Conservation (phyloP, 1,140 invertebrate species). For the Microvelia longipes region DNA sequence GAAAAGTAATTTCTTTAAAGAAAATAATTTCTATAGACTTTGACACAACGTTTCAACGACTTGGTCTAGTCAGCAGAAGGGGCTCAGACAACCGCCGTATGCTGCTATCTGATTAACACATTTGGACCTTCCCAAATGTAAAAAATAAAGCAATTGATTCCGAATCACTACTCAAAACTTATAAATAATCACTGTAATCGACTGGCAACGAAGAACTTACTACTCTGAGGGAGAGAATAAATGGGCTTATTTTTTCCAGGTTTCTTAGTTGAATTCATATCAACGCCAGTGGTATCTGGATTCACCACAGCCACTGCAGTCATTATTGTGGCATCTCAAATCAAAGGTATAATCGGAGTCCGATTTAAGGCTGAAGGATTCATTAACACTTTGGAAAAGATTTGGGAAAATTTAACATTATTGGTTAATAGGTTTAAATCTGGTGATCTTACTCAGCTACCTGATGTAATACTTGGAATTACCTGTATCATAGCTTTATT, state of each 20-base stretch:
- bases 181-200: no score
- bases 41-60: no score
- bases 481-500: conserved; percentile 47
- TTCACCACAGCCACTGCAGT: conserved; percentile 86
- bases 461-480: conserved; percentile 48
- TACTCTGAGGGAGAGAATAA: no score
- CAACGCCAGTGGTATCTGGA: conserved; percentile 74
- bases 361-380: conserved; percentile 44
- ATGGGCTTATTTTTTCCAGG: conserved; percentile 45
- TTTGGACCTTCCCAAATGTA: no score
- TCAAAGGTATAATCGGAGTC: conserved; percentile 68
- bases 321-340: conserved; percentile 75
- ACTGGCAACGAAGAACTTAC: no score
- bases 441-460: conserved; percentile 32
- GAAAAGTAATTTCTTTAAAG: no score
- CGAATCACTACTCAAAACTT: no score
- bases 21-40: no score
- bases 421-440: not conserved
- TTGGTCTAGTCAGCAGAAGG: no score
- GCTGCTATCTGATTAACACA: no score
- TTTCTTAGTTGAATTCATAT: conserved; percentile 86
- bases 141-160: no score
- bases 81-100: no score
- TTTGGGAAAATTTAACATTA: conserved; percentile 39
- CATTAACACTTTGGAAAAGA: conserved; percentile 39